These are phyloP conservation scores for Terebella lapidaria DNA, from an alignment of 2,888 invertebrate species.

Conservation along the genomic window DNA sequence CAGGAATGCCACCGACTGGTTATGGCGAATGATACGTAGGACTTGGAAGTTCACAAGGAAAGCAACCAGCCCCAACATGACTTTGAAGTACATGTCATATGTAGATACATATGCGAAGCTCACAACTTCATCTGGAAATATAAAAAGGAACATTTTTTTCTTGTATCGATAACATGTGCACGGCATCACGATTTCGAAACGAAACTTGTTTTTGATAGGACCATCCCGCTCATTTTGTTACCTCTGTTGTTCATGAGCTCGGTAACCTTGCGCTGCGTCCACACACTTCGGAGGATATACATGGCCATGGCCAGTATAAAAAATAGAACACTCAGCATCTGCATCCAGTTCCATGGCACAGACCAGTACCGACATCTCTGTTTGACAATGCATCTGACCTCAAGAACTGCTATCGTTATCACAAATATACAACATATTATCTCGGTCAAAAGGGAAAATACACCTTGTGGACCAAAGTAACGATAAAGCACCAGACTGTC, in stretches of 20 bases:
- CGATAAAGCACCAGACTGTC: conserved; percentile 10
- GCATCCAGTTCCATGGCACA: conserved; percentile 7
- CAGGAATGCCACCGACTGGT: conserved; percentile 5
- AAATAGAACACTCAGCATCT: neutral
- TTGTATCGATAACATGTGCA: too few relatives aligned
- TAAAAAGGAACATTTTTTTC: neutral
- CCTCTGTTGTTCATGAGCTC: conserved; percentile 13
- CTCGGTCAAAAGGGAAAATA: conserved; percentile 2
- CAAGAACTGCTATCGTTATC: neutral
- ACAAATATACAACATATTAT: conserved; percentile 7
- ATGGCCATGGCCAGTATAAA: conserved; percentile 5
- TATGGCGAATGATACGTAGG: conserved; percentile 13
- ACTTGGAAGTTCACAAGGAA: conserved; percentile 11
- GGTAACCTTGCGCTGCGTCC: conserved; percentile 4
- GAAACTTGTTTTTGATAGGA: too few relatives aligned
- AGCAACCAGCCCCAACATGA: conserved; percentile 6
- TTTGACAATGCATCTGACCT: neutral
- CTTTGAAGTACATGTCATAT: conserved; percentile 6
- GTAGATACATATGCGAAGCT: conserved; percentile 1
- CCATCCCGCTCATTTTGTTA: neutral
- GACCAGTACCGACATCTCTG: neutral
- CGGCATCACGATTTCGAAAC: too few relatives aligned
- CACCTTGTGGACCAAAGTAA: conserved; percentile 9
- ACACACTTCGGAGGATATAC: conserved; percentile 4
- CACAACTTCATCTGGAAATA: conserved; percentile 3